Evolutionary conservation across 2,113 vertebrate genomes (phyloP), one percentile per base, ranked within the genome.

Genomic region (Illadopsis cleaveri): DNA sequence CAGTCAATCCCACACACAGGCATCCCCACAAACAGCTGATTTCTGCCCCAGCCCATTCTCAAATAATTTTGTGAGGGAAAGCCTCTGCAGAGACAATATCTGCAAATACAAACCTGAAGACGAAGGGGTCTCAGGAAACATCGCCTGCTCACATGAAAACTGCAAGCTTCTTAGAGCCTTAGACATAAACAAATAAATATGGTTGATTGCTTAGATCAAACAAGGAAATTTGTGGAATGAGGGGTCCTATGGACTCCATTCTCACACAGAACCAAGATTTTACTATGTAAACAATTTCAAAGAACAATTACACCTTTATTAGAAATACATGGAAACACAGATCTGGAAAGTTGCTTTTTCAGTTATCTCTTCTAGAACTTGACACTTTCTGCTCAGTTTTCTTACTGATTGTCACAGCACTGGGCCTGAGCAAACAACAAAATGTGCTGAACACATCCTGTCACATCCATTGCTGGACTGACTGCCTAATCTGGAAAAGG

Each of bases 51-150:
- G 42, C 9, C 18, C 12, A 9, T 62, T 86, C n/a, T 62, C 45
- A 73, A 69, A 76, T 27, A 42, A 45, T 24, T 47, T 60, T 14
- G 20, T 15, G 6, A 76, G 7, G 53, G 13, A 86, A 96, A 80
- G n/a, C 18, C 15, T 88, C 48, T 70, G 23, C 24, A 78, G 68
- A 40, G 17, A 35, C 12, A 70, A 33, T 33, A 70, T 72, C 56
- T 57, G 33, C 16, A 82, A 82, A 53, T 13, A 96, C 97, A 51
- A 80, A 98, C 98, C 98, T 97, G 98, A 98, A 45, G 91, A 40
- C 56, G 98, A 88, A 82, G 92, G 30, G 15, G 24, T n/a, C 4
- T 69, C 42, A 3, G 85, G 30, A 30, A 81, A n/a, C 17, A 28
- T 54, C 14, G 0, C 15, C 17, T 69, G 50, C 45, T 94, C 80